A percentile compares a stretch with the other conserved stretches of the same genome.
Conservation (phyloP, 1,140 invertebrate species). For the Drosophila arawakana region DNA sequence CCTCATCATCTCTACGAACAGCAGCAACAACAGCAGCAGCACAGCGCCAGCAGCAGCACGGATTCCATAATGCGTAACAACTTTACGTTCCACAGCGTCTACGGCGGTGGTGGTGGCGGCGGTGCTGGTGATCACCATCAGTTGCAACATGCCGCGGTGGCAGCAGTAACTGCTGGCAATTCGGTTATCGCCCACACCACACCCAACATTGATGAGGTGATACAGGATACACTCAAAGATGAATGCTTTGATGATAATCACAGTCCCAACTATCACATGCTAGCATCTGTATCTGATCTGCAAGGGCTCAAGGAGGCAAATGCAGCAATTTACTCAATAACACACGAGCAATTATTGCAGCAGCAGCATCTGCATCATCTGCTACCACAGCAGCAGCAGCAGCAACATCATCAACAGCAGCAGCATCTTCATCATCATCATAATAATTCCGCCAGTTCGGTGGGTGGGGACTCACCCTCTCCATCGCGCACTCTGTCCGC, state of each 20-base stretch:
- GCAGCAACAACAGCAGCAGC: slow-evolving; percentile 49
- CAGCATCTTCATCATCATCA: slow-evolving; percentile 56
- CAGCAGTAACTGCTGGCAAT: slow-evolving; percentile 56
- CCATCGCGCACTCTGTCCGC: slow-evolving; percentile 65
- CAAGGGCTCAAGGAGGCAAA: slow-evolving; percentile 68
- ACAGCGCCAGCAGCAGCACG: slow-evolving; percentile 54
- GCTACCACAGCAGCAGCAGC: slow-evolving; percentile 46
- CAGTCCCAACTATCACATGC: slow-evolving; percentile 71
- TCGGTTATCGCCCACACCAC: slow-evolving; percentile 53
- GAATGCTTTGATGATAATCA: slow-evolving; percentile 76
- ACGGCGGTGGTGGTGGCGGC: slow-evolving; percentile 54
- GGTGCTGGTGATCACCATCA: slow-evolving; percentile 41
- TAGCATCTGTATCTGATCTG: slow-evolving; percentile 70
- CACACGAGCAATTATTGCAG: slow-evolving; percentile 57
- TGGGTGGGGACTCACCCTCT: slow-evolving; percentile 74
- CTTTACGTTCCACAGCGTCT: slow-evolving; percentile 70
- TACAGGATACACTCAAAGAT: slow-evolving; percentile 82
- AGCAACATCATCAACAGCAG: slow-evolving; percentile 51
- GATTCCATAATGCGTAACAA: slow-evolving; percentile 81
- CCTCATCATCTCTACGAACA: slow-evolving; percentile 57
- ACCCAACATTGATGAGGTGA: slow-evolving; percentile 79
- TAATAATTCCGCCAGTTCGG: slow-evolving; percentile 77
- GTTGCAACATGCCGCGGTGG: slow-evolving; percentile 56
- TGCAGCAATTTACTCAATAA: slow-evolving; percentile 48
- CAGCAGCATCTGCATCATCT: slow-evolving; percentile 56